Evolutionary conservation across 2,797 vertebrate genomes (phyloP).

Genomic region (Ptychobarbus kaznakovi): DNA sequence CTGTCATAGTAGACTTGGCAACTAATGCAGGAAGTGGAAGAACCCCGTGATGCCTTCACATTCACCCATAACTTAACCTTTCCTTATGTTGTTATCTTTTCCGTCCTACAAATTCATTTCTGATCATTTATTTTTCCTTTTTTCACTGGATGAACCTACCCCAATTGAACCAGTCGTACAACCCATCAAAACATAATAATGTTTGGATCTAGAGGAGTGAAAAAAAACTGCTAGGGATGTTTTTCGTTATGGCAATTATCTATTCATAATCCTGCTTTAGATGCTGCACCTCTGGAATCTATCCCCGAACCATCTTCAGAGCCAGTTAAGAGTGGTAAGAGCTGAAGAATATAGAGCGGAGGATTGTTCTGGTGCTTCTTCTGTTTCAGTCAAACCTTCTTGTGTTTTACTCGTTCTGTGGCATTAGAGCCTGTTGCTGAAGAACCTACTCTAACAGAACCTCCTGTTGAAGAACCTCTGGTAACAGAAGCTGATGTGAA

Average conservation of each 20-base stretch:
- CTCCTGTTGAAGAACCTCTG: conserved; percentile 22
- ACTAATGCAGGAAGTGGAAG: conserved; percentile 6
- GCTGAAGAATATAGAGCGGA: not conserved
- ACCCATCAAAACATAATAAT: not conserved
- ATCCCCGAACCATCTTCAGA: conserved; percentile 45
- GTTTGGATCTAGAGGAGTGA: not conserved
- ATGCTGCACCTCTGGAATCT: conserved; percentile 18
- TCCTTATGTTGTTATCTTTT: not conserved
- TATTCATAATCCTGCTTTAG: conserved; percentile 4
- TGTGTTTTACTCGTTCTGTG: conserved; percentile 34
- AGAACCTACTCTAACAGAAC: conserved; percentile 16
- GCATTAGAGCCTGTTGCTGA: conserved; percentile 44
- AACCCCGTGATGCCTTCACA: not conserved
- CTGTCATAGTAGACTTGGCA: not conserved
- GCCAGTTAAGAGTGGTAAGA: conserved; percentile 68
- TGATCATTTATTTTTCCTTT: not conserved
- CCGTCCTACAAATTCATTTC: not conserved
- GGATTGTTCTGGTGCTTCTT: not conserved
- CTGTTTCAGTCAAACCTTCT: not conserved
- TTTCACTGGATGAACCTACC: not conserved
- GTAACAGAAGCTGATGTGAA: conserved; percentile 17
- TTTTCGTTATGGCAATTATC: not conserved
- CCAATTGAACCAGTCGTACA: not conserved
- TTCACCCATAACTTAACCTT: not conserved
- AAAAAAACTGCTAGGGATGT: not conserved